These are phyloP conservation scores for Megaustenia siamemsis DNA, from an alignment of 2,888 invertebrate genomes.

Conservation along the genomic window DNA sequence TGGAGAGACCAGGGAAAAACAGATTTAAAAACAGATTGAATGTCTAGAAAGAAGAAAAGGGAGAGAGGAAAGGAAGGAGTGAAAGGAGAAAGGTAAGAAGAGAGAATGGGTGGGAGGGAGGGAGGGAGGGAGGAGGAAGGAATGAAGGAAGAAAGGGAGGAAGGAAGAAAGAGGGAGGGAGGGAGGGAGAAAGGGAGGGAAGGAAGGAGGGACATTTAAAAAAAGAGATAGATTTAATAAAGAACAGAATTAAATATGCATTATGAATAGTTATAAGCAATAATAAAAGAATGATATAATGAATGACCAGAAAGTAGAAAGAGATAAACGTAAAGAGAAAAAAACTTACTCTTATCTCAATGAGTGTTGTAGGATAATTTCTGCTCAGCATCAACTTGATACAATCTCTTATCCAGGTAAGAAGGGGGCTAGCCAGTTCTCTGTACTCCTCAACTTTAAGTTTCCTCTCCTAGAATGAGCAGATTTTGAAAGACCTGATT, in stretches of 20 bases:
- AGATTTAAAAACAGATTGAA: neutral
- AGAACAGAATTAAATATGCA: neutral
- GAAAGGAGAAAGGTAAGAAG: neutral
- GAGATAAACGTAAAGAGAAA: neutral
- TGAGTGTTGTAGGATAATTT: conserved; percentile 93
- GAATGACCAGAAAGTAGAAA: neutral
- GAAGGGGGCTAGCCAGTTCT: conserved; percentile 91
- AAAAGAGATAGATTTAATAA: neutral
- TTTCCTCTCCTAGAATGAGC: conserved; percentile 82
- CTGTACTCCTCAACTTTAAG: conserved; percentile 94
- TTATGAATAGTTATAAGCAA: neutral
- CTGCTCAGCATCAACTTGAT: conserved; percentile 91
- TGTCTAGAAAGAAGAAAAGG: neutral
- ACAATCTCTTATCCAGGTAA: conserved; percentile 95
- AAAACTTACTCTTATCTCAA: conserved; percentile 92
- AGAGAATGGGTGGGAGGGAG: neutral
- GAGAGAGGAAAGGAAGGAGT: neutral
- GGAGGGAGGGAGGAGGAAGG: neutral
- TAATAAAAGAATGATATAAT: neutral
- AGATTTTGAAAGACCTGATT: neutral
- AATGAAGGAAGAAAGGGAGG: neutral
- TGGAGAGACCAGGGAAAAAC: neutral
- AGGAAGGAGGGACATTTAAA: neutral
- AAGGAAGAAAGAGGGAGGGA: neutral
- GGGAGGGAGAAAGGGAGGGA: neutral